These are phyloP conservation scores for Porites lobata DNA, from an alignment of 92 coral and sea anemone genomes.

Conservation along the genomic window DNA sequence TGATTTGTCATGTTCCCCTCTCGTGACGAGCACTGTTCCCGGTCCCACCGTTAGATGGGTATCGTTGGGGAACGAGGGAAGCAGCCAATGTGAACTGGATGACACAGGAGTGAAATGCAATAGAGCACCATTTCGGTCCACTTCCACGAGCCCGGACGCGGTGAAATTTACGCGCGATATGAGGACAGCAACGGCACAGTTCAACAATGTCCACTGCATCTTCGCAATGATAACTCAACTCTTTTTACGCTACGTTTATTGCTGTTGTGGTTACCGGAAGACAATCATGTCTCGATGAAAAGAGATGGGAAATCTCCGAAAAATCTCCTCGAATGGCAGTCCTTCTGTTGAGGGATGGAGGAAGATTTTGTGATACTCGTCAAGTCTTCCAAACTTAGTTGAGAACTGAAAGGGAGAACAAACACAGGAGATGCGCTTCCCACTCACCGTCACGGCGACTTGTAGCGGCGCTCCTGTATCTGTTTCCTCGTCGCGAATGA, in stretches of 20 bases:
- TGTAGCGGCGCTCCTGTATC: not conserved
- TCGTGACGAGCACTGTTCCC: not conserved
- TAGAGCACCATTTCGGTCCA: not conserved
- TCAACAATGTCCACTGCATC: not conserved
- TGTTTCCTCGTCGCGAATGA: not conserved
- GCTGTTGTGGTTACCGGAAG: not conserved
- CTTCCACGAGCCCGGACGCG: not conserved
- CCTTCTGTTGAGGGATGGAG: not conserved
- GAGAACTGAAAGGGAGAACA: not conserved
- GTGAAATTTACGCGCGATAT: not conserved
- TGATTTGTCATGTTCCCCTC: too few species aligned
- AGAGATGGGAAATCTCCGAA: not conserved
- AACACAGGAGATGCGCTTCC: not conserved
- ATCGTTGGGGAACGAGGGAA: not conserved
- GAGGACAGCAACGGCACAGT: not conserved
- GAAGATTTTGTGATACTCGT: not conserved
- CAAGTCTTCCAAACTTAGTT: not conserved
- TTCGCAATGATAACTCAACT: not conserved
- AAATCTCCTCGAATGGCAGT: not conserved
- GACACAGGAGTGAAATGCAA: slow-evolving; percentile 14
- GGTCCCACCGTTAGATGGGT: not conserved
- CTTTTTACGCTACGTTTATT: not conserved
- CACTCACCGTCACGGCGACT: not conserved
- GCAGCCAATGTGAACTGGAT: not conserved
- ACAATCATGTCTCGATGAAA: slow-evolving; percentile 1